A percentile compares a stretch with the other conserved stretches of the same genome.
These are phyloP conservation scores for Channa maculata DNA, from an alignment of 2,113 vertebrate species.

Conservation along the genomic window DNA sequence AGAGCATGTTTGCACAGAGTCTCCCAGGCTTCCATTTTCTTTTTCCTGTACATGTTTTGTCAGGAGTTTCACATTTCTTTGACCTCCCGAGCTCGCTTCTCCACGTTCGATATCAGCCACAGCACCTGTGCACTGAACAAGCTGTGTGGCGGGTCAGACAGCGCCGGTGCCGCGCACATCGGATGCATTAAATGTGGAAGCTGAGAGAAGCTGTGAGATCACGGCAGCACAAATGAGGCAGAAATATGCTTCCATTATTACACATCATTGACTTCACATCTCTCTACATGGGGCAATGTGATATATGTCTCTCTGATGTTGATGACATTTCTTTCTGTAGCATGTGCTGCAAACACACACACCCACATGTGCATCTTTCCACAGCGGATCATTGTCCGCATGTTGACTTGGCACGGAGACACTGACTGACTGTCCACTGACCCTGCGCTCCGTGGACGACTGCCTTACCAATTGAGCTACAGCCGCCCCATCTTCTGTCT, in stretches of 20 bases:
- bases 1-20: constrained; percentile 35
- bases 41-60: constrained; percentile 20
- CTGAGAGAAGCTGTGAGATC: constrained; percentile 44
- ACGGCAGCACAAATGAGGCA: constrained; percentile 67
- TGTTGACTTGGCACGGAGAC: too few relatives aligned
- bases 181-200: constrained; percentile 32
- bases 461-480: too few relatives aligned
- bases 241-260: constrained; percentile 63
- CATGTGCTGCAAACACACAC: not conserved
- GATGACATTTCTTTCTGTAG: not conserved
- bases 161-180: constrained; percentile 22
- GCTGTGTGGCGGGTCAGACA: too few relatives aligned
- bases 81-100: constrained; percentile 21
- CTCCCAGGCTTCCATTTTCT: constrained; percentile 22
- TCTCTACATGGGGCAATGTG: constrained; percentile 42
- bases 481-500: too few relatives aligned
- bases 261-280: constrained; percentile 65
- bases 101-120: not conserved
- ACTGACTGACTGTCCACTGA: too few relatives aligned
- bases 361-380: constrained; percentile 9
- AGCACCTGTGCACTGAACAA: not conserved
- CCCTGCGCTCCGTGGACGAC: too few relatives aligned
- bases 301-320: constrained; percentile 15
- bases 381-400: too few relatives aligned
- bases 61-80: constrained; percentile 20